Percentiles rank a stretch among this genome's conserved stretches.
Evolutionary conservation across 2,113 vertebrate species (phyloP).

Genomic region (Lycaon pictus): DNA sequence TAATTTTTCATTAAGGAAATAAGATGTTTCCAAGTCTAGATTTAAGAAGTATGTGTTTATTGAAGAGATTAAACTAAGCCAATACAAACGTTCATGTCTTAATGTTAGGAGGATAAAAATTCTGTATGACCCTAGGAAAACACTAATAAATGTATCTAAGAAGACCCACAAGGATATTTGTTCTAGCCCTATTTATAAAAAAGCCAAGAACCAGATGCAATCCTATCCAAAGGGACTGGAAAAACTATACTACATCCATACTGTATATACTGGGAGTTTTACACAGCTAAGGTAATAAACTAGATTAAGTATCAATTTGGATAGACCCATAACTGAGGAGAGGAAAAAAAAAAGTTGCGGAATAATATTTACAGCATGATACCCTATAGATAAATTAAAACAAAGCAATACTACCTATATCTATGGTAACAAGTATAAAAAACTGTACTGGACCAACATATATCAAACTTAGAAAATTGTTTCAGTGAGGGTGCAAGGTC

Average conservation of each 20-base stretch:
- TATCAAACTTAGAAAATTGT: not conserved
- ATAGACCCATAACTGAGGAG: not conserved
- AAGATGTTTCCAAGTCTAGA: constrained; percentile 18
- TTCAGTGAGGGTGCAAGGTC: not conserved
- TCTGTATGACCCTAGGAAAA: constrained; percentile 12
- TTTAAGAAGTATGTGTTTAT: constrained; percentile 18
- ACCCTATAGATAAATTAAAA: not conserved
- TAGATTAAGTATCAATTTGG: not conserved
- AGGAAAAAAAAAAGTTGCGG: not conserved
- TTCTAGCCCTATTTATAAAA: constrained; percentile 24
- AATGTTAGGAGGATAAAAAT: constrained; percentile 23
- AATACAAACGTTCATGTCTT: not conserved
- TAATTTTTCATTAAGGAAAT: constrained; percentile 60
- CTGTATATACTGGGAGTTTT: not conserved
- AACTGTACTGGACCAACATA: not conserved
- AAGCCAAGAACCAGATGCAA: constrained; percentile 7
- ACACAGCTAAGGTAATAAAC: not conserved
- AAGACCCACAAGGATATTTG: not conserved
- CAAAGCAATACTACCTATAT: constrained; percentile 11
- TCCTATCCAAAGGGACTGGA: not conserved
- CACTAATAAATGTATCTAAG: not conserved
- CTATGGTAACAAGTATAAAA: not conserved
- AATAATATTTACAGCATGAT: not conserved
- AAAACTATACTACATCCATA: not conserved
- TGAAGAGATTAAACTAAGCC: constrained; percentile 16